Percentiles rank a stretch among this genome's conserved stretches.
phyloP scores from a whole-genome alignment of 2,113 vertebrate species.

The Aldabrachelys gigantea region DNA sequence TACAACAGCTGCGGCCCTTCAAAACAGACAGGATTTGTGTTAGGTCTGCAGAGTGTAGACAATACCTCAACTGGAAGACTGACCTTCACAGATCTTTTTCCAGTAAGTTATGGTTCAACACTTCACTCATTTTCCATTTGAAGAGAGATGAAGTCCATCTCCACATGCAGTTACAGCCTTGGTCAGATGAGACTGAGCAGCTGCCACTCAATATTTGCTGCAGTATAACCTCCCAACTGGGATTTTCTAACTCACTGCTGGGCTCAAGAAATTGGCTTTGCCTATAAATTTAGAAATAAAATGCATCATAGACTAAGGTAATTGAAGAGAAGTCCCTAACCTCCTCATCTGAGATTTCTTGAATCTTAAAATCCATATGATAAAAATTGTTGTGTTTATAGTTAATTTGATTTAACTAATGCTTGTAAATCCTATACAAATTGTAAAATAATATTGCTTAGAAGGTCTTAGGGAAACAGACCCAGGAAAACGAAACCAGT shows the following conservation, averaged over 20 bases:
- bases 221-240: background rate
- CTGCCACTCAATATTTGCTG: background rate
- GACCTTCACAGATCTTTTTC: rapidly evolving
- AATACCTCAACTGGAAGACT: background rate
- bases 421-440: background rate
- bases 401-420: background rate
- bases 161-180: background rate
- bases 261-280: background rate
- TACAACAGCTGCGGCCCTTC: background rate
- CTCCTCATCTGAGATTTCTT: background rate
- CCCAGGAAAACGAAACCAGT: background rate
- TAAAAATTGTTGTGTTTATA: background rate
- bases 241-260: background rate
- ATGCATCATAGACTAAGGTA: background rate
- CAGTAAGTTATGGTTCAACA: background rate
- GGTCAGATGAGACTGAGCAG: background rate
- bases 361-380: background rate
- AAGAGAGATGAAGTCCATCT: background rate
- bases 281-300: background rate
- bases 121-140: rapidly evolving
- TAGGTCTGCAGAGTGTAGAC: background rate
- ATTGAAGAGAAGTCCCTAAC: background rate
- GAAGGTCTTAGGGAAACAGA: background rate
- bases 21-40: background rate
- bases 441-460: background rate